Conservation (phyloP, 2,888 invertebrate species). For the Clunio marinus region DNA sequence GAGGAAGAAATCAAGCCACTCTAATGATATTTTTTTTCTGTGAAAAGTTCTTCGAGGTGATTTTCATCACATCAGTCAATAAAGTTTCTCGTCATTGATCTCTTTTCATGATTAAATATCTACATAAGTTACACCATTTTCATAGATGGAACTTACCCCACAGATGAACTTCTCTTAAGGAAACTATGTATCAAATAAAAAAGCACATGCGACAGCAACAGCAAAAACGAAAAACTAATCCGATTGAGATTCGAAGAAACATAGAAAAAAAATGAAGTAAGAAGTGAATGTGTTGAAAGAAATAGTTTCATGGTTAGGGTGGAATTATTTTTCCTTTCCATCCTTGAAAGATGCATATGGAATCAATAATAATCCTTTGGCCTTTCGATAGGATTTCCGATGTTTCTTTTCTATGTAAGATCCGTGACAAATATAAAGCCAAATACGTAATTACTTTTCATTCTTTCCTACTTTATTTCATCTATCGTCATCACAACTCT, state of each 20-base stretch:
- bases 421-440: neutral
- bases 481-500: no score
- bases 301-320: constrained; percentile 2
- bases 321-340: neutral
- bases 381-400: neutral
- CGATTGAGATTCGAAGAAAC: constrained; percentile 26
- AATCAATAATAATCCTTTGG: constrained; percentile 32
- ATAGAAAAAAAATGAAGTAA: constrained; percentile 7
- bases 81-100: no score
- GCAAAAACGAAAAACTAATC: constrained; percentile 34
- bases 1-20: no score
- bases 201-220: neutral
- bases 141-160: no score
- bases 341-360: constrained; percentile 21
- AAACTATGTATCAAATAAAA: no score
- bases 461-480: neutral
- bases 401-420: no score
- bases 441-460: constrained; percentile 17
- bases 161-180: no score
- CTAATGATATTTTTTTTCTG: no score
- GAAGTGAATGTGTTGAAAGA: constrained; percentile 30
- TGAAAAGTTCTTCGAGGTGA: no score
- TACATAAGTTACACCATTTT: no score
- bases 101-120: no score
- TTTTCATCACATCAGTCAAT: no score